Evolutionary conservation across 2,888 invertebrate genomes (phyloP).

Genomic region (Cerceris rybyensis): DNA sequence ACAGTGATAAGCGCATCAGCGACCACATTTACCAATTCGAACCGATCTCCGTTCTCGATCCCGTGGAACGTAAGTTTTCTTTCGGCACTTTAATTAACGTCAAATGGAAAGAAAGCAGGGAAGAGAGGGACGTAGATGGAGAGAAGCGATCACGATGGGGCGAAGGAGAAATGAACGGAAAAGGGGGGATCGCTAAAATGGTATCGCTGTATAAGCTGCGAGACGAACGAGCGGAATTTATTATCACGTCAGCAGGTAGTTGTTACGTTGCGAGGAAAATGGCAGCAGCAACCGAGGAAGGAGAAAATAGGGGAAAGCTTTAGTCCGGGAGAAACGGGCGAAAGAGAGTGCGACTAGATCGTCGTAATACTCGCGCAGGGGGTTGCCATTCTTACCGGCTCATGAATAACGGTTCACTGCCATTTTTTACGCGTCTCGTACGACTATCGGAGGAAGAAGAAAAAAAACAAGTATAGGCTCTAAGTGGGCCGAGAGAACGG

Average conservation of each 20-base stretch:
- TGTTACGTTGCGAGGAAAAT: constrained; percentile 69
- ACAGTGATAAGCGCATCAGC: not conserved
- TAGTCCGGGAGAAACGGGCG: constrained; percentile 3
- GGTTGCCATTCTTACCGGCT: constrained; percentile 49
- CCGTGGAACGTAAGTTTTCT: not conserved
- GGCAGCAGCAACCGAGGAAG: constrained; percentile 23
- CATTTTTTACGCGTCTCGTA: constrained; percentile 53
- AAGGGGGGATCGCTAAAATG: constrained; percentile 37
- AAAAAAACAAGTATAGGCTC: constrained; percentile 42
- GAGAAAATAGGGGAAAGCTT: constrained; percentile 7
- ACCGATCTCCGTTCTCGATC: not conserved
- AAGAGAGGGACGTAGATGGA: not conserved
- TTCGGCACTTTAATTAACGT: not conserved
- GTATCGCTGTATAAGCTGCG: constrained; percentile 57
- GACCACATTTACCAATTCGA: not conserved
- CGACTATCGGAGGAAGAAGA: constrained; percentile 29
- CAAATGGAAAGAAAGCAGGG: not conserved
- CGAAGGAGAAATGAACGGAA: constrained; percentile 1
- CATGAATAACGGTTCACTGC: constrained; percentile 61
- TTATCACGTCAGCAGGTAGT: constrained; percentile 76
- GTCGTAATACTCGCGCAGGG: constrained; percentile 32
- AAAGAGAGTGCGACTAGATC: constrained; percentile 22
- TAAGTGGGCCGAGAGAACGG: constrained; percentile 15
- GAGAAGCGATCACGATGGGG: not conserved
- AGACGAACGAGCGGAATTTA: constrained; percentile 73